Evolutionary conservation across 2,113 vertebrate genomes (phyloP).

Genomic region (Pituophis catenifer): DNA sequence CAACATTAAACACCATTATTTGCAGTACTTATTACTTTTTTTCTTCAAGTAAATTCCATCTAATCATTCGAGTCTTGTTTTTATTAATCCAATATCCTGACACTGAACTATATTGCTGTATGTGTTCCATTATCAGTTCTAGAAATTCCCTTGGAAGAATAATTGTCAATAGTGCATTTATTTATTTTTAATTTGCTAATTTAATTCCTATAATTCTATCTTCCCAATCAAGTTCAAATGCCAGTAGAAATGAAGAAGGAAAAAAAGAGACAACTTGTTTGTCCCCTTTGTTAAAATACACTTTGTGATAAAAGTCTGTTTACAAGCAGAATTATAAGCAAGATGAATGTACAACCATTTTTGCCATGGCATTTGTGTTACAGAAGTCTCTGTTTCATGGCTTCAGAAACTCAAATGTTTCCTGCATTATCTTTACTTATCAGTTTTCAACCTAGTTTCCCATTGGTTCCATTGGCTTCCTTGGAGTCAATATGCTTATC

Average conservation of each 20-base stretch:
- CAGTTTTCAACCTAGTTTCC: neutral
- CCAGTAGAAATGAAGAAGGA: neutral
- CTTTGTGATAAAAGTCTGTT: neutral
- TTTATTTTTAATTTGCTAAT: neutral
- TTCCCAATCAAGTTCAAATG: neutral
- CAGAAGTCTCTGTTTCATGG: neutral
- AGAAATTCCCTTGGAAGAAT: neutral
- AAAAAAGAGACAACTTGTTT: neutral
- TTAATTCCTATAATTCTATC: neutral
- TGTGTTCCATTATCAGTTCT: neutral
- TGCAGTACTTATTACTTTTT: neutral
- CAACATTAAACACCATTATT: neutral
- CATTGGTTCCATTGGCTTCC: neutral
- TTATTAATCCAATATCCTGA: neutral
- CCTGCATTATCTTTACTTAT: neutral
- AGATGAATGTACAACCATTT: no score
- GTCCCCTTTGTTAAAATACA: neutral
- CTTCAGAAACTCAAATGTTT: neutral
- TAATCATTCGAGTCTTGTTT: neutral
- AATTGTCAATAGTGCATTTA: neutral
- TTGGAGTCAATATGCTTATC: neutral
- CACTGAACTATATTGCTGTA: neutral
- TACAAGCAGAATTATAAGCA: neutral
- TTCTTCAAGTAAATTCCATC: neutral
- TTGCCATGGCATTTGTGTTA: neutral